Conservation (phyloP, 2,113 vertebrate genomes). For the Mystacornis crossleyi region DNA sequence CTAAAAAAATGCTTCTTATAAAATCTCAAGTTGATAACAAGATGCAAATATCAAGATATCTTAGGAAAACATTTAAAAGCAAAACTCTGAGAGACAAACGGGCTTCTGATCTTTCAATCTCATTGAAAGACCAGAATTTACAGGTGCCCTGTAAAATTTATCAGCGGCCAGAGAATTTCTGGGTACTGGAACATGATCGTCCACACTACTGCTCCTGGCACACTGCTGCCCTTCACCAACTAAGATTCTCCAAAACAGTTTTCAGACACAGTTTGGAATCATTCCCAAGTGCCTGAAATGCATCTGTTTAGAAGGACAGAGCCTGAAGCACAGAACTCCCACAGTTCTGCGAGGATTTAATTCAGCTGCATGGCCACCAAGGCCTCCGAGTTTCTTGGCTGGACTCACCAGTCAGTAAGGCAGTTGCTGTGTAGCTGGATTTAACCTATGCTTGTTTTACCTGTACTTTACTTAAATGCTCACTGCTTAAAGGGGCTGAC, state of each 20-base stretch:
- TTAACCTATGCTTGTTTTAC: not conserved
- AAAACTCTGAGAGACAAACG: not conserved
- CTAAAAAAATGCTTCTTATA: not conserved
- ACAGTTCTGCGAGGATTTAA: not conserved
- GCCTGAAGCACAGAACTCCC: not conserved
- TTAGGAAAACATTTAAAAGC: not conserved
- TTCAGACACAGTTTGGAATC: not conserved
- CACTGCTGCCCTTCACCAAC: not conserved
- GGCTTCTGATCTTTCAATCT: not conserved
- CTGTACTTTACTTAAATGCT: not conserved
- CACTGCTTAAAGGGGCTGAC: not conserved
- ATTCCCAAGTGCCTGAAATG: not conserved
- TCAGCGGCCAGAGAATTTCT: not conserved
- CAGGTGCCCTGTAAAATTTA: not conserved
- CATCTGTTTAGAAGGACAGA: not conserved
- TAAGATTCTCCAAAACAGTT: not conserved
- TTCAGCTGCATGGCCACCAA: not conserved
- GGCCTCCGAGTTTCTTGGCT: not conserved
- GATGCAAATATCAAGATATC: not conserved
- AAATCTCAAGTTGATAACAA: not conserved
- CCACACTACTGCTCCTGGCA: not conserved
- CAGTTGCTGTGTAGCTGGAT: not conserved
- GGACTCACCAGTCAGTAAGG: not conserved
- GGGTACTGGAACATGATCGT: not conserved
- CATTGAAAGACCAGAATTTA: too few relatives aligned